Base-by-base conservation (phyloP, 2,797 vertebrate species). In the Chloroceryle inda region DNA sequence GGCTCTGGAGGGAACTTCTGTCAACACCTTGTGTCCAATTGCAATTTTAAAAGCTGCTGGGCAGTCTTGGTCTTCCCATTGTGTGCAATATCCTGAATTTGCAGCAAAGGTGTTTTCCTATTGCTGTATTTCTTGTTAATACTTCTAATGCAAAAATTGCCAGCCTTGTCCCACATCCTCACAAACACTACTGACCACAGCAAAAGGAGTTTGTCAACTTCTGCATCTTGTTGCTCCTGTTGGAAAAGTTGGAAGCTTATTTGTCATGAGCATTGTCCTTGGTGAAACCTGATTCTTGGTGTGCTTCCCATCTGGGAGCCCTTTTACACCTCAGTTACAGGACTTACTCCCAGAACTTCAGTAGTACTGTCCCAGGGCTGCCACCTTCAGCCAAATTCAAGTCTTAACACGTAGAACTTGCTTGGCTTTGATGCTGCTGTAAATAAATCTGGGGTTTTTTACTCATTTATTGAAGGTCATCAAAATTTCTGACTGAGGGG, bases 351-450 rank as follows among this genome's bases (percentile, higher is more conserved):
- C 88, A 74, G 55, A 86, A 82, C 61, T 56, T n/a, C 74, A 75
- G 37, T 45, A 78, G 40, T 86, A 45, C 15, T 63, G 80, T 52
- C 55, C 92, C 55, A 92, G 89, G 71, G 79, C 88, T 96, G 94
- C 91, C 92, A 94, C 77, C 82, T 94, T 96, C 88, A 95, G 94
- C 92, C 80, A 88, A 53, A 53, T 47, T 15, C 21, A 45, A 69
- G 66, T 61, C 71, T 94, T 87, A 76, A 77, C 52, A 76, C 19
- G 10, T 13, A 73, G 49, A 95, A 71, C 21, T 84, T 64, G 3
- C 35, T 93, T 88, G 71, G 5, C 33, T 88, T 80, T 56, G 69
- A 1, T 58, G 53, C 40, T 91, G 14, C 17, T 21, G 31, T 61
- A 64, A 90, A 67, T 61, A 86, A 45, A 40, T 38, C 8, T 37